These are phyloP conservation scores for Nemotelus pantherinus DNA, from an alignment of 2,888 invertebrate genomes.

Conservation along the genomic window DNA sequence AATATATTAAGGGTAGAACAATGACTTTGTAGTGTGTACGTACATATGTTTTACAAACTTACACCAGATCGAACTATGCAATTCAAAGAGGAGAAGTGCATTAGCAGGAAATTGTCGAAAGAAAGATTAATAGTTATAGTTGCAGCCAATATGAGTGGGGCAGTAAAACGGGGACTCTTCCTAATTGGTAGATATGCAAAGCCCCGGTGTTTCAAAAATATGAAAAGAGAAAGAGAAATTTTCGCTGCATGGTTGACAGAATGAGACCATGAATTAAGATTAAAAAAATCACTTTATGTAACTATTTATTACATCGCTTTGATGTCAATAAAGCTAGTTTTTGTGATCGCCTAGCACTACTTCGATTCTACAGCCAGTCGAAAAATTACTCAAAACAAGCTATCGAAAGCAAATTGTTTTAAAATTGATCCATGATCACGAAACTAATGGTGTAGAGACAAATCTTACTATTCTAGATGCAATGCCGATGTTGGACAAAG, in stretches of 20 bases:
- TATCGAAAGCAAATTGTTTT: constrained; percentile 8
- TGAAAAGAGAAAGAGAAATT: background rate
- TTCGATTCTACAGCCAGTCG: constrained; percentile 3
- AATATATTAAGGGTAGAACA: too few species aligned
- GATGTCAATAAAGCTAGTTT: background rate
- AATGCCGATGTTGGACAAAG: constrained; percentile 17
- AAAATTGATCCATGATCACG: constrained; percentile 15
- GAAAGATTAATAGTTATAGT: constrained; percentile 57
- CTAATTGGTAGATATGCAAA: constrained; percentile 58
- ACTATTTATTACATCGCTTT: background rate
- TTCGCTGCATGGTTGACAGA: background rate
- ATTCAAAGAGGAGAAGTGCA: constrained; percentile 55
- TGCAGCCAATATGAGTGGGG: constrained; percentile 56
- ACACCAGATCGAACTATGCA: constrained; percentile 54
- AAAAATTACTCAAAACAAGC: background rate
- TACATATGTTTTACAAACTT: constrained; percentile 54
- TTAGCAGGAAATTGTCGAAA: constrained; percentile 58
- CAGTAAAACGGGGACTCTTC: constrained; percentile 54
- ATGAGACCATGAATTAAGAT: background rate
- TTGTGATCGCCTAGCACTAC: constrained; percentile 2
- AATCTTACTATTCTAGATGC: constrained; percentile 8
- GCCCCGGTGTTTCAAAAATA: constrained; percentile 56
- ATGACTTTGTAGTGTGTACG: too few species aligned
- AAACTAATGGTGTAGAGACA: background rate
- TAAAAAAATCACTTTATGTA: too few species aligned